A percentile compares a stretch with the other conserved stretches of the same genome.
phyloP scores from a whole-genome alignment of 2,888 invertebrate genomes.

The Troides oblongomaculatus region DNA sequence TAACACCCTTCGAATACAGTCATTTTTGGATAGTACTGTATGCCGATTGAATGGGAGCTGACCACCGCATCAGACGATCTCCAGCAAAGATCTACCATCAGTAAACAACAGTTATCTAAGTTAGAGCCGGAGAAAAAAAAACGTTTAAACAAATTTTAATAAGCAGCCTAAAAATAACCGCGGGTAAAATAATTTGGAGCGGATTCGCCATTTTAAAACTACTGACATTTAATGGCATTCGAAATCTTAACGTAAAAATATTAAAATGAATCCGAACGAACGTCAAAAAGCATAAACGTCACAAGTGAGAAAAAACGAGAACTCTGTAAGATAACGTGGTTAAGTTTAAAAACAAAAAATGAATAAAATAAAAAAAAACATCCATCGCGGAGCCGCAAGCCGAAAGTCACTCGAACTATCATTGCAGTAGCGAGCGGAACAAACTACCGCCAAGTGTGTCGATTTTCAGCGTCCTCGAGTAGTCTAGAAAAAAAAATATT shows the following conservation, averaged over 20 bases:
- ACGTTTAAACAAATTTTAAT: slow-evolving; percentile 16
- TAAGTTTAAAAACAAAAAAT: slow-evolving; percentile 37
- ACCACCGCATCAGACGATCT: too few relatives aligned
- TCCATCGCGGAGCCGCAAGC: slow-evolving; percentile 40
- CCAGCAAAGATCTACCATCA: too few relatives aligned
- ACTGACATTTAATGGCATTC: slow-evolving; percentile 22
- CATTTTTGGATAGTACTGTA: too few relatives aligned
- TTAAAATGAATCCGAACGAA: slow-evolving; percentile 25
- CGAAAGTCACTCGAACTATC: slow-evolving; percentile 75
- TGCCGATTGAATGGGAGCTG: too few relatives aligned
- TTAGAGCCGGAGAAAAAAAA: slow-evolving; percentile 1
- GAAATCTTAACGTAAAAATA: slow-evolving; percentile 24
- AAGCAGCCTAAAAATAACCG: slow-evolving; percentile 15
- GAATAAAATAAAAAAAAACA: slow-evolving; percentile 45
- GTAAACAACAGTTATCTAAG: not conserved
- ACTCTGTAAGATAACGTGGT: slow-evolving; percentile 36
- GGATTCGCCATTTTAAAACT: slow-evolving; percentile 19
- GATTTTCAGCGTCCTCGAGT: slow-evolving; percentile 75
- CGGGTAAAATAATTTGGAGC: slow-evolving; percentile 10
- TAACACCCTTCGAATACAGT: too few relatives aligned
- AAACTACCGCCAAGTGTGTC: slow-evolving; percentile 78
- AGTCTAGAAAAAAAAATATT: slow-evolving; percentile 75
- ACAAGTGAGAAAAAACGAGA: slow-evolving; percentile 30
- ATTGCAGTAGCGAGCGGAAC: slow-evolving; percentile 66
- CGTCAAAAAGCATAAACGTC: slow-evolving; percentile 28